Evolutionary conservation across 2,113 vertebrate genomes (phyloP).

Genomic region (Drymodes brunneopygia): DNA sequence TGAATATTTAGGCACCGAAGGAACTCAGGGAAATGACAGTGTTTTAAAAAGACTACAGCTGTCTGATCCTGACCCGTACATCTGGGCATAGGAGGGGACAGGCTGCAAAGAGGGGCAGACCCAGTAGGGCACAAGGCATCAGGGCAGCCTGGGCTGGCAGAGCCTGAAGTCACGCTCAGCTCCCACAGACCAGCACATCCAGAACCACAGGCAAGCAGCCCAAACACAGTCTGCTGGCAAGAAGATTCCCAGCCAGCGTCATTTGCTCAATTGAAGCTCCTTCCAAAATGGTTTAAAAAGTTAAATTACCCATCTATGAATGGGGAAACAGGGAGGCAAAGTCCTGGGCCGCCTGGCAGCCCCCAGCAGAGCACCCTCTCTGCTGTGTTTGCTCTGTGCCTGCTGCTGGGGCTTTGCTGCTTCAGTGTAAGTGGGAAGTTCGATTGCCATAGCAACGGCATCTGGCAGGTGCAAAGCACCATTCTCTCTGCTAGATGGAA

Average conservation of each 20-base stretch:
- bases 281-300: background rate
- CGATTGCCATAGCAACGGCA: slow-evolving; percentile 42
- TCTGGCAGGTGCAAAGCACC: background rate
- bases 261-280: background rate
- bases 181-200: accelerated
- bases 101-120: background rate
- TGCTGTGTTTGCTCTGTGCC: background rate
- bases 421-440: background rate
- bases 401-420: background rate
- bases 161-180: accelerated
- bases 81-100: background rate
- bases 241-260: background rate
- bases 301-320: background rate
- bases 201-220: background rate
- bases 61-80: accelerated
- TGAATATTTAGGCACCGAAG: background rate
- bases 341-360: background rate
- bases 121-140: accelerated
- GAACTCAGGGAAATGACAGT: background rate
- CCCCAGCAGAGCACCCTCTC: background rate
- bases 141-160: background rate
- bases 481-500: background rate
- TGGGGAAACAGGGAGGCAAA: background rate
- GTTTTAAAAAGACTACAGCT: background rate
- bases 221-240: background rate